Conservation (phyloP, 1,140 invertebrate species). For the Zaprionus nigranus region DNA sequence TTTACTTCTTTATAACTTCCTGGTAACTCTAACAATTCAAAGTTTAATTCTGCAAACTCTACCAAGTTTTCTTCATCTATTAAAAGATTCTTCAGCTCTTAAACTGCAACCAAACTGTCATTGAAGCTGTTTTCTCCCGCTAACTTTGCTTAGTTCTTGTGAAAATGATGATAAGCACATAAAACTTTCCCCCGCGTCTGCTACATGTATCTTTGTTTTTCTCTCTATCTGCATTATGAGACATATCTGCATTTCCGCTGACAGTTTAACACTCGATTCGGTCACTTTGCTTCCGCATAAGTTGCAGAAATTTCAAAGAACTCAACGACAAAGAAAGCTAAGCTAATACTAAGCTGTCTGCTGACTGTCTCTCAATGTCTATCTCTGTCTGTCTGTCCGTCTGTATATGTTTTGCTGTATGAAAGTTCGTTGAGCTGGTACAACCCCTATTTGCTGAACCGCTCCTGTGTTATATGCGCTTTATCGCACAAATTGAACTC, state of each 20-base stretch:
- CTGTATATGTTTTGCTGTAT: neutral
- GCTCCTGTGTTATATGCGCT: slow-evolving; percentile 43
- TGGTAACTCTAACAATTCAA: no score
- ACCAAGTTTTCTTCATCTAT: no score
- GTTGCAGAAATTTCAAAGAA: neutral
- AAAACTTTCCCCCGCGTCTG: neutral
- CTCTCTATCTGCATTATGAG: slow-evolving; percentile 1
- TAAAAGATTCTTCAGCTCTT: neutral
- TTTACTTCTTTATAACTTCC: no score
- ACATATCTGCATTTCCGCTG: slow-evolving; percentile 7
- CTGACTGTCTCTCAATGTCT: no score
- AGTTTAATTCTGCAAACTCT: neutral
- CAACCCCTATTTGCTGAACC: slow-evolving; percentile 12
- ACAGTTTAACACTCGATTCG: slow-evolving; percentile 3
- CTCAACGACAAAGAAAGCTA: neutral
- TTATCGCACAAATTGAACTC: slow-evolving; percentile 69
- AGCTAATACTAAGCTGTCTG: neutral
- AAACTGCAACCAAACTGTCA: neutral
- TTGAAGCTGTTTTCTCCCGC: neutral
- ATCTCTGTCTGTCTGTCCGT: no score
- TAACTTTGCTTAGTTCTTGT: neutral
- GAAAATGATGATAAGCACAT: neutral
- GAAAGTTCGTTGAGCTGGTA: neutral
- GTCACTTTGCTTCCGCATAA: neutral
- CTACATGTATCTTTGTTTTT: neutral